Evolutionary conservation across 2,888 invertebrate genomes (phyloP).

Genomic region (Troides helena): DNA sequence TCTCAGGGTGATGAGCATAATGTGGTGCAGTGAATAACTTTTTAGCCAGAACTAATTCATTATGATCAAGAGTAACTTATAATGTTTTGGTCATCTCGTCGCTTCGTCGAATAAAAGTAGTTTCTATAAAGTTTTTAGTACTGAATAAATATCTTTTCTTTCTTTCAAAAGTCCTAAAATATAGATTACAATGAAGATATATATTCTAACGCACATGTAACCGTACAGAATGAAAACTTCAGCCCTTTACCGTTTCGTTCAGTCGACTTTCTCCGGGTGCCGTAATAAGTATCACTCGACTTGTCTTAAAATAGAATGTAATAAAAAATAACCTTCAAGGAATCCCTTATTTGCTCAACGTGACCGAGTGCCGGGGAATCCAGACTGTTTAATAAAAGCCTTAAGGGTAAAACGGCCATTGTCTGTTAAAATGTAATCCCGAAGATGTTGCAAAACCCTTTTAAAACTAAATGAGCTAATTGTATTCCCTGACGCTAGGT

Average conservation of each 20-base stretch:
- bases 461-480: no score
- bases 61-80: no score
- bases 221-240: background rate
- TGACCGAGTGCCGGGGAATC: slow-evolving; percentile 34
- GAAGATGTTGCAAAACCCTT: background rate
- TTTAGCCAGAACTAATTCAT: no score
- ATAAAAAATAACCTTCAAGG: slow-evolving; percentile 24
- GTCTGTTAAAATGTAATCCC: slow-evolving; percentile 6
- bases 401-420: background rate
- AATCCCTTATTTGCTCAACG: slow-evolving; percentile 37
- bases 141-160: no score
- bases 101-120: no score
- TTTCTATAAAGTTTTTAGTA: no score
- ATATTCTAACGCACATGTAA: background rate
- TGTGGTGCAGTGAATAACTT: no score
- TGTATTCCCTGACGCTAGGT: no score
- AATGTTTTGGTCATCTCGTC: no score
- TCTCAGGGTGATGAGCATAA: no score
- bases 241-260: slow-evolving; percentile 5
- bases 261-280: slow-evolving; percentile 8
- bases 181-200: no score
- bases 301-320: slow-evolving; percentile 26
- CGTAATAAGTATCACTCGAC: slow-evolving; percentile 13
- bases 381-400: slow-evolving; percentile 24
- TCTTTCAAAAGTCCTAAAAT: no score